Percentiles rank a stretch among this genome's conserved stretches.
Conservation (phyloP, 2,888 invertebrate genomes). For the Sinodicranocentrus sp. region DNA sequence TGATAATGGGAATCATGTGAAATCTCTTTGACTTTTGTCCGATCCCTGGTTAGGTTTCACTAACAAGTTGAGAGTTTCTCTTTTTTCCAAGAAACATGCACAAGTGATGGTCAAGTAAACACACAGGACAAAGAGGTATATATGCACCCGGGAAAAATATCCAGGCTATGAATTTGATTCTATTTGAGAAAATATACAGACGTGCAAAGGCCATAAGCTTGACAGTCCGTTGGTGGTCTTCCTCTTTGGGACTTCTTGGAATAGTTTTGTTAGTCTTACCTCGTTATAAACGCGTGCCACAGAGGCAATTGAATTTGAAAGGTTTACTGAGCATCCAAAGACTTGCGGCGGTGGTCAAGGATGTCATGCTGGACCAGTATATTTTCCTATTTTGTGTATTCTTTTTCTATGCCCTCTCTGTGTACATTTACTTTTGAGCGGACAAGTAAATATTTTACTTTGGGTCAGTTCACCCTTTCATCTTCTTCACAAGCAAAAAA, state of each 20-base stretch:
- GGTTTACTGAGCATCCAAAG: conserved; percentile 44
- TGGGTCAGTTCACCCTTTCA: conserved; percentile 66
- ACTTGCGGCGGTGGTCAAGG: conserved; percentile 5
- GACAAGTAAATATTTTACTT: conserved; percentile 68
- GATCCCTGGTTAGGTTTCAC: conserved; percentile 41
- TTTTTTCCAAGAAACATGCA: too few species aligned
- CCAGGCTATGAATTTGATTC: neutral
- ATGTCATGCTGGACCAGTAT: conserved; percentile 40
- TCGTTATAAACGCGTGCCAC: conserved; percentile 60
- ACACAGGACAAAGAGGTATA: too few species aligned
- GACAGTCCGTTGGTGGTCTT: conserved; percentile 59
- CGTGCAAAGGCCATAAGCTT: conserved; percentile 3
- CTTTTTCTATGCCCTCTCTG: neutral
- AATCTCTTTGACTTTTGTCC: conserved; percentile 56
- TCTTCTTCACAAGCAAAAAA: conserved; percentile 44
- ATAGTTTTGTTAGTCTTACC: conserved; percentile 52
- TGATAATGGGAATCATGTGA: conserved; percentile 49
- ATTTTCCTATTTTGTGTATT: neutral
- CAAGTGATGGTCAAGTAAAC: too few species aligned
- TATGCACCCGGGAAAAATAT: too few species aligned
- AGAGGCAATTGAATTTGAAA: conserved; percentile 61
- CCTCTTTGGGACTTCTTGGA: conserved; percentile 15
- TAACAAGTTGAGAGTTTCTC: conserved; percentile 47
- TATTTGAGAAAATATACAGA: neutral
- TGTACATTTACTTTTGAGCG: too few species aligned